Evolutionary conservation across 2,113 vertebrate genomes (phyloP).

Genomic region (Microcebus tavaratra): DNA sequence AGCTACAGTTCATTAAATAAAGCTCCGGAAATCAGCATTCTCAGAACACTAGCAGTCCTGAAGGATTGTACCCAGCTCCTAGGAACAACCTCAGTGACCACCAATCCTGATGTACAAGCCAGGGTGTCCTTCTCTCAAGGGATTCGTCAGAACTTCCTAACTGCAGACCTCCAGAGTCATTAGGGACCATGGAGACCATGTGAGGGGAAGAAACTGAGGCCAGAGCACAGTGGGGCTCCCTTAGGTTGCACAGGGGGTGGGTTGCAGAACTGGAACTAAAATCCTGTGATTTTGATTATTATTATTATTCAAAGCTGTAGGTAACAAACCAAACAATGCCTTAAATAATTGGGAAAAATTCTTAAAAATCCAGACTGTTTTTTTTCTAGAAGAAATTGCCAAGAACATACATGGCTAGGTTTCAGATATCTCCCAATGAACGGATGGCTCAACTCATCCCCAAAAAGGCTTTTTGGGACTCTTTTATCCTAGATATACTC

Average conservation of each 20-base stretch:
- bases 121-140: not conserved
- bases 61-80: not conserved
- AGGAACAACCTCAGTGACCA: not conserved
- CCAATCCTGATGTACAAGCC: not conserved
- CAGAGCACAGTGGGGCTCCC: not conserved
- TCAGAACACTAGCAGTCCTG: not conserved
- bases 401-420: not conserved
- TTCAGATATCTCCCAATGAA: conserved; percentile 41
- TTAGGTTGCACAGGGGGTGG: not conserved
- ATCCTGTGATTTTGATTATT: not conserved
- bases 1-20: not conserved
- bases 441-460: not conserved
- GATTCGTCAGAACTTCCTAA: not conserved
- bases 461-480: not conserved
- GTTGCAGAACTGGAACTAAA: not conserved
- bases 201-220: not conserved
- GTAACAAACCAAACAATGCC: not conserved
- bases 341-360: conserved; percentile 27
- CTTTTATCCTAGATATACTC: not conserved
- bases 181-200: not conserved
- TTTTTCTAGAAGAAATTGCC: conserved; percentile 36
- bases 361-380: not conserved
- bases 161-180: not conserved
- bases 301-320: not conserved
- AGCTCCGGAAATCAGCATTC: not conserved